Percentiles rank a stretch among this genome's conserved stretches.
Evolutionary conservation across 1,140 invertebrate genomes (phyloP).

Genomic region (Ceratina calcarata): DNA sequence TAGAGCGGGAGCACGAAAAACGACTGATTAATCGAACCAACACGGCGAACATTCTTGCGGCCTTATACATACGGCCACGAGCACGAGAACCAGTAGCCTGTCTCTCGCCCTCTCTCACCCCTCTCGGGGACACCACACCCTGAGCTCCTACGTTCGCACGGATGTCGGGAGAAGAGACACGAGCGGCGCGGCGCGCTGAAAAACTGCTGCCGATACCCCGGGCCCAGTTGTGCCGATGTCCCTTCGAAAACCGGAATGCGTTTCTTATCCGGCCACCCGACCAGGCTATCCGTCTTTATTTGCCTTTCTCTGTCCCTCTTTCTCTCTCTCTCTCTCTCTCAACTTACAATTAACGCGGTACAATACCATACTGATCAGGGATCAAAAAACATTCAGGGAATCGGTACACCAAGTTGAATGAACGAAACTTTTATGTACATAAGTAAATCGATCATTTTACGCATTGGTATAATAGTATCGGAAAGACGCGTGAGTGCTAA

Average conservation of each 20-base stretch:
- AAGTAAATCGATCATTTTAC: no score
- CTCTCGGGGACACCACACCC: slow-evolving; percentile 50
- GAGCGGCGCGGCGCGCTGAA: slow-evolving; percentile 30
- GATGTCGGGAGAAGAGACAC: slow-evolving; percentile 59
- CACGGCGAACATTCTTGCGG: slow-evolving; percentile 63
- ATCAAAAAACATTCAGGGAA: slow-evolving; percentile 19
- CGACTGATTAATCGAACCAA: slow-evolving; percentile 68
- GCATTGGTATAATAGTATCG: no score
- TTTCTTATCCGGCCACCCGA: slow-evolving; percentile 35
- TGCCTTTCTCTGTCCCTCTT: background rate
- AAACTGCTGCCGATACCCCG: slow-evolving; percentile 45
- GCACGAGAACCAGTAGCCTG: slow-evolving; percentile 24
- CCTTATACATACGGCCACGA: slow-evolving; percentile 23
- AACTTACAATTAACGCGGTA: slow-evolving; percentile 46
- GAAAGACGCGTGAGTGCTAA: no score
- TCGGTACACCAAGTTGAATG: background rate
- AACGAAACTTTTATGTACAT: background rate
- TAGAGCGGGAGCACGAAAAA: slow-evolving; percentile 63
- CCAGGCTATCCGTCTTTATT: background rate
- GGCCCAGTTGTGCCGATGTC: slow-evolving; percentile 29
- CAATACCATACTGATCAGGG: slow-evolving; percentile 21
- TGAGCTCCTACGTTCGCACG: slow-evolving; percentile 51
- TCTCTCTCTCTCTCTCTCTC: slow-evolving; percentile 11
- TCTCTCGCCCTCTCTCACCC: no score
- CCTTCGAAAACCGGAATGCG: slow-evolving; percentile 53